phyloP scores from a whole-genome alignment of 2,888 invertebrate genomes.

The Zele albiditarsus region DNA sequence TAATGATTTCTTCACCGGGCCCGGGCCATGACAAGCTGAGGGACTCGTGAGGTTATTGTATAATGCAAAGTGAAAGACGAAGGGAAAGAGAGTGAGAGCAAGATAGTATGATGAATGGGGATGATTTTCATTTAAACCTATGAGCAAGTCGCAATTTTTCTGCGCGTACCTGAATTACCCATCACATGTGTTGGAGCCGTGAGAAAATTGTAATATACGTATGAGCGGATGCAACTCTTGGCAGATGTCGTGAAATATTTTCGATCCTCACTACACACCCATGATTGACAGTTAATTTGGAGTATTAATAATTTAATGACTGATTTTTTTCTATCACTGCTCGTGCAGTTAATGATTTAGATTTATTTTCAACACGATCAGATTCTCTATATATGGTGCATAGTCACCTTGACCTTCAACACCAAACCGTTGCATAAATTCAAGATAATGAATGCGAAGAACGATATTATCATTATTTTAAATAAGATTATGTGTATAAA shows the following conservation, averaged over 20 bases:
- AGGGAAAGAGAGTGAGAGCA: neutral
- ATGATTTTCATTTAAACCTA: neutral
- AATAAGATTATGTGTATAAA: neutral
- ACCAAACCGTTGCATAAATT: too few species aligned
- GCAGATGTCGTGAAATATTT: constrained; percentile 47
- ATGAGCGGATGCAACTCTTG: constrained; percentile 49
- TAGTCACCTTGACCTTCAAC: too few species aligned
- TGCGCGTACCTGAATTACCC: constrained; percentile 25
- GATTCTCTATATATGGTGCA: too few species aligned
- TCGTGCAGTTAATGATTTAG: neutral
- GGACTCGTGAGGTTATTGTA: neutral
- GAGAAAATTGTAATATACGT: constrained; percentile 50
- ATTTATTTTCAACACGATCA: too few species aligned
- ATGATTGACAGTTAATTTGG: neutral
- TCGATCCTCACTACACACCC: neutral
- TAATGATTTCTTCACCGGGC: constrained; percentile 50
- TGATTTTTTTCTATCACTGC: neutral
- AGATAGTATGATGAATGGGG: neutral
- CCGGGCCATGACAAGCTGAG: neutral
- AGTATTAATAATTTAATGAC: neutral
- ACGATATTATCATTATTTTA: neutral
- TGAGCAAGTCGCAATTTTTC: constrained; percentile 13
- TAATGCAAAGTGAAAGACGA: neutral
- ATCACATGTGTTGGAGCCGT: constrained; percentile 44
- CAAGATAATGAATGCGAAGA: neutral